These are phyloP conservation scores for Lampris incognitus DNA, from an alignment of 2,113 vertebrate genomes.

Conservation along the genomic window DNA sequence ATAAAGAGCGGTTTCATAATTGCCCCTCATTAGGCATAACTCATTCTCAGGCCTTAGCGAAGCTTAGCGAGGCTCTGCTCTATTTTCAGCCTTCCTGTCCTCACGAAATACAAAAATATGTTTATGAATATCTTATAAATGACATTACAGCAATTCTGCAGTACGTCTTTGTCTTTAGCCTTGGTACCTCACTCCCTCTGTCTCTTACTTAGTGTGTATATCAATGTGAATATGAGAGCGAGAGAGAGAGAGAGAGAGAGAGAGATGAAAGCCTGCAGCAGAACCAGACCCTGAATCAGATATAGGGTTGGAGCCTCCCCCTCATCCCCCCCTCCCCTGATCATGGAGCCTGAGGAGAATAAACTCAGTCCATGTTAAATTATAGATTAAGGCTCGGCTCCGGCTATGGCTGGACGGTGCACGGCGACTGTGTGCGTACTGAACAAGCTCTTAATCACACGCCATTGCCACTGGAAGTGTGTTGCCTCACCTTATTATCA, in stretches of 20 bases:
- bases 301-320: slow-evolving; percentile 59
- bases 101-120: slow-evolving; percentile 39
- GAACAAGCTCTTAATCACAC: slow-evolving; percentile 43
- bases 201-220: slow-evolving; percentile 20
- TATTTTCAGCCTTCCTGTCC: slow-evolving; percentile 28
- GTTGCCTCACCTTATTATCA: slow-evolving; percentile 78
- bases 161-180: slow-evolving; percentile 12
- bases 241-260: slow-evolving; percentile 13
- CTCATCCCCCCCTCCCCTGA: slow-evolving; percentile 58
- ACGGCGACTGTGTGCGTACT: slow-evolving; percentile 45
- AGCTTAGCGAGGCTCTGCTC: slow-evolving; percentile 15
- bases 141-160: slow-evolving; percentile 28
- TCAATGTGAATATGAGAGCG: slow-evolving; percentile 27
- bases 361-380: slow-evolving; percentile 79
- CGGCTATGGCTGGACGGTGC: slow-evolving; percentile 56
- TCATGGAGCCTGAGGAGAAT: slow-evolving; percentile 71
- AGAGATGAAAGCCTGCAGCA: slow-evolving; percentile 58
- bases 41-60: slow-evolving; percentile 37
- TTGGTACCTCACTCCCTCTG: slow-evolving; percentile 4
- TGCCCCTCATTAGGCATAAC: slow-evolving; percentile 39
- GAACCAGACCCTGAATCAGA: slow-evolving; percentile 54
- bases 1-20: slow-evolving; percentile 50
- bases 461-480: slow-evolving; percentile 51
- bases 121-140: slow-evolving; percentile 39
- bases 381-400: slow-evolving; percentile 80